These are phyloP conservation scores for Pyrocephalus nanus DNA, from an alignment of 2,797 vertebrate species.

Conservation along the genomic window DNA sequence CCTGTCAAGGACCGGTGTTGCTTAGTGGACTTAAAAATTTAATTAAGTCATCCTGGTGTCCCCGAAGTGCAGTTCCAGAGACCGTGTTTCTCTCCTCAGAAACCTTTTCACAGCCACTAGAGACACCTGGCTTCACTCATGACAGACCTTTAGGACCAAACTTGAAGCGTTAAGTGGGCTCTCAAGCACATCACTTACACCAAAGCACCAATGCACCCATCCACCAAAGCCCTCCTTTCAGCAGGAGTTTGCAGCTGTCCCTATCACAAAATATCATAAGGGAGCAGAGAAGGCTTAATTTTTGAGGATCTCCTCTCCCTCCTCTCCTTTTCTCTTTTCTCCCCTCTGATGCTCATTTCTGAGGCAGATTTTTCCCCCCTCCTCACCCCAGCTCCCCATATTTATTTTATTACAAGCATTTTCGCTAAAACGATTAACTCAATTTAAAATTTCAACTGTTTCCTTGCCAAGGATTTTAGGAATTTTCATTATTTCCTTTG, in stretches of 20 bases:
- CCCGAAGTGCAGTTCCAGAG: neutral
- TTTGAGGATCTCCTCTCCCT: neutral
- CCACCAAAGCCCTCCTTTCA: neutral
- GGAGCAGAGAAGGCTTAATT: neutral
- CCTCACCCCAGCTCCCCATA: slow-evolving; percentile 46
- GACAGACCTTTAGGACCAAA: neutral
- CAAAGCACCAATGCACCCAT: neutral
- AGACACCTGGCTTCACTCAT: neutral
- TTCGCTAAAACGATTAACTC: slow-evolving; percentile 68
- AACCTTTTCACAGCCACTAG: neutral
- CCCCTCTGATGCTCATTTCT: neutral
- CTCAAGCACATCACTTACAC: neutral
- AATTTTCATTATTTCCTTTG: slow-evolving; percentile 72
- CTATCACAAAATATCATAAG: neutral
- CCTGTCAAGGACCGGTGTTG: neutral
- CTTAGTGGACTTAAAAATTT: neutral
- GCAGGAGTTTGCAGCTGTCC: neutral
- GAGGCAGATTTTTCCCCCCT: neutral
- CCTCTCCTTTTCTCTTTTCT: neutral
- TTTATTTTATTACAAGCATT: slow-evolving; percentile 70
- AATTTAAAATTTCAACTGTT: slow-evolving; percentile 71
- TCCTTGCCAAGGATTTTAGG: slow-evolving; percentile 70
- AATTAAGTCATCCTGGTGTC: neutral
- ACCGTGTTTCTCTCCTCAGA: neutral
- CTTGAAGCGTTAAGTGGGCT: neutral